These are phyloP conservation scores for Drosophila pullipes DNA, from an alignment of 2,888 invertebrate species.

Conservation along the genomic window DNA sequence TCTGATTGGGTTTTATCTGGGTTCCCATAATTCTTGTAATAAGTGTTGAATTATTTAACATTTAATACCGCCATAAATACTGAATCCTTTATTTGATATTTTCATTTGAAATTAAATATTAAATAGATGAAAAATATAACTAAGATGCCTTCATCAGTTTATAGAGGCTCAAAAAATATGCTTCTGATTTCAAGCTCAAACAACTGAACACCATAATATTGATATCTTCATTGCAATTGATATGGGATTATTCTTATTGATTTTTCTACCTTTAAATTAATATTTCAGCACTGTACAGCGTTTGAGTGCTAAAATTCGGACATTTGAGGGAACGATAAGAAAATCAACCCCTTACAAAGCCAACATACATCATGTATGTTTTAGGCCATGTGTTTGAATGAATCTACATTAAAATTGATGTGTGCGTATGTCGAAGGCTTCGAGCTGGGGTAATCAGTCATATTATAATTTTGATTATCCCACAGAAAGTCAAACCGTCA, in stretches of 20 bases:
- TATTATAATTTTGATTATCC: constrained; percentile 85
- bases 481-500: constrained; percentile 84
- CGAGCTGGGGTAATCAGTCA: constrained; percentile 83
- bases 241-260: constrained; percentile 6
- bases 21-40: background rate
- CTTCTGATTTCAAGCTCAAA: background rate
- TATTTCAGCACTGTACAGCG: constrained; percentile 18
- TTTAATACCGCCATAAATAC: too few species aligned
- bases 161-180: background rate
- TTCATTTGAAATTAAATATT: background rate
- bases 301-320: constrained; percentile 12
- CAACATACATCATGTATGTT: constrained; percentile 46
- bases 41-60: background rate
- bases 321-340: constrained; percentile 20
- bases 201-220: too few species aligned
- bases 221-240: background rate
- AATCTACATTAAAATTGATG: constrained; percentile 34
- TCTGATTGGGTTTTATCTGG: background rate
- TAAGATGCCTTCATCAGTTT: background rate
- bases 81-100: background rate
- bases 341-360: constrained; percentile 46
- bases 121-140: background rate
- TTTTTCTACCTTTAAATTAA: background rate
- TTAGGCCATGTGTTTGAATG: constrained; percentile 23
- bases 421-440: constrained; percentile 55